Conservation (phyloP, 1,140 invertebrate species). For the Aphelinus atriplicis region DNA sequence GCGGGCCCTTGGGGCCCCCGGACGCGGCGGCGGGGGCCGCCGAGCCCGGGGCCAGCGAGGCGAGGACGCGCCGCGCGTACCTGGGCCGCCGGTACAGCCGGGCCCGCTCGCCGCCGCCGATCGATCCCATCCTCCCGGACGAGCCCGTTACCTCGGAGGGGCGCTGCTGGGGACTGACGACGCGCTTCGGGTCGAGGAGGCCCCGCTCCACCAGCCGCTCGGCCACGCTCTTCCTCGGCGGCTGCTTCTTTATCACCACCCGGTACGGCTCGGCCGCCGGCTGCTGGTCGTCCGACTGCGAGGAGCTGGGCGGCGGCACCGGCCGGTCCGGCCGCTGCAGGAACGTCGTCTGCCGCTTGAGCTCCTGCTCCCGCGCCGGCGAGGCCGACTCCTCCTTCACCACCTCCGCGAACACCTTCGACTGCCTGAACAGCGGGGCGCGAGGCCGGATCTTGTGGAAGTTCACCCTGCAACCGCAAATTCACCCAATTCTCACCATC, state of each 20-base stretch:
- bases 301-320: slow-evolving; percentile 65
- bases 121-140: slow-evolving; percentile 31
- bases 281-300: slow-evolving; percentile 45
- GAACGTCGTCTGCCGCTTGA: slow-evolving; percentile 75
- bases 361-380: slow-evolving; percentile 67
- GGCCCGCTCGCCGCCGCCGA: neutral
- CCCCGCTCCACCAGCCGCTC: slow-evolving; percentile 57
- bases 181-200: slow-evolving; percentile 48
- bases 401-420: slow-evolving; percentile 75
- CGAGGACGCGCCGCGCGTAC: slow-evolving; percentile 28
- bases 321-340: slow-evolving; percentile 75
- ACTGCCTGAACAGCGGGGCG: slow-evolving; percentile 71
- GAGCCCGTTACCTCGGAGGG: slow-evolving; percentile 52
- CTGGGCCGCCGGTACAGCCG: slow-evolving; percentile 15
- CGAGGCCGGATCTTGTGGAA: slow-evolving; percentile 75
- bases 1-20: neutral
- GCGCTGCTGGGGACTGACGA: slow-evolving; percentile 50
- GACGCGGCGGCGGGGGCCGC: neutral
- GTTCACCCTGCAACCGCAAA: slow-evolving; percentile 67
- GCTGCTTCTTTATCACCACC: slow-evolving; percentile 67
- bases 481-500: too few species aligned
- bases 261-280: slow-evolving; percentile 58
- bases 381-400: slow-evolving; percentile 63
- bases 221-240: slow-evolving; percentile 58
- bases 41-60: slow-evolving; percentile 4